Conservation (phyloP, 2,113 vertebrate species). For the Antigone vipio region DNA sequence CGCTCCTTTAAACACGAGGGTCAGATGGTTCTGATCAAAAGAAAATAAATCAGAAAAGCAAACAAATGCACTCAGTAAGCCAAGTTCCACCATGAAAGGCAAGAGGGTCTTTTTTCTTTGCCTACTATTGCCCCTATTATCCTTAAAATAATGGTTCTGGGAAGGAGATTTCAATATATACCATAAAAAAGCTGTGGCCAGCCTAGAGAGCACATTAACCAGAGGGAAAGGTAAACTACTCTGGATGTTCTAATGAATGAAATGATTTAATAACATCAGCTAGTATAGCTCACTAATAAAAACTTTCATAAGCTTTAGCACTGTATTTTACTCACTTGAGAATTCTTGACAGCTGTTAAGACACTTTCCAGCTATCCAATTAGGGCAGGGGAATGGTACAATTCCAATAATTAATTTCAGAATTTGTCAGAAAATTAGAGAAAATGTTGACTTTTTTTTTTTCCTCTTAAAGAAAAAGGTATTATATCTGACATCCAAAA, state of each 20-base stretch:
- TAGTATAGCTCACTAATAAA: background rate
- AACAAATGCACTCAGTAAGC: background rate
- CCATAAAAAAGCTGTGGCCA: background rate
- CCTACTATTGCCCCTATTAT: background rate
- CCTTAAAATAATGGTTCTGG: background rate
- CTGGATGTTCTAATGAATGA: background rate
- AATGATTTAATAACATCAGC: constrained; percentile 1
- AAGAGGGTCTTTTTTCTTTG: background rate
- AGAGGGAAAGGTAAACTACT: background rate
- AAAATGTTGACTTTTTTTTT: background rate
- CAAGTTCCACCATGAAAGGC: background rate
- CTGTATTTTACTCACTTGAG: constrained; percentile 6
- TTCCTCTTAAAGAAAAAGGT: background rate
- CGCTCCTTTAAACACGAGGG: background rate
- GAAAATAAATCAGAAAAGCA: constrained; percentile 14
- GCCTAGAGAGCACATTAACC: background rate
- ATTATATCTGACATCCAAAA: background rate
- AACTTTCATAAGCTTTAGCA: background rate
- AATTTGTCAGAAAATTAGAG: constrained; percentile 1
- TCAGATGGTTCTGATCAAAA: constrained; percentile 36
- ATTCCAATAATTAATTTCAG: background rate
- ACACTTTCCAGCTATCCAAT: background rate
- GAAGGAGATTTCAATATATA: background rate
- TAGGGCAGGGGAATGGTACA: background rate
- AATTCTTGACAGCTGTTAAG: constrained; percentile 27